Base-by-base conservation (phyloP, 2,888 invertebrate species). In the Drosophila tanythrix region DNA sequence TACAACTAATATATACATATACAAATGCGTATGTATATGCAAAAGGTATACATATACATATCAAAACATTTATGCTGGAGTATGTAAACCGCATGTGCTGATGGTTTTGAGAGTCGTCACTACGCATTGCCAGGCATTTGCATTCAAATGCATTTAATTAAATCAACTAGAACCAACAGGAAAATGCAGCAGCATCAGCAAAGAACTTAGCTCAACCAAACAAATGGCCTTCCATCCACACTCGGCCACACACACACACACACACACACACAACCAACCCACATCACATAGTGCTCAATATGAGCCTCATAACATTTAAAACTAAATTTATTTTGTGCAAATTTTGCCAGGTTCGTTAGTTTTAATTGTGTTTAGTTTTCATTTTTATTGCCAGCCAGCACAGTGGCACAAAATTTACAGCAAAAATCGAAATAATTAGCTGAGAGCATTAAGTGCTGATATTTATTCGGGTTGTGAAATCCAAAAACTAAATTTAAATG, bases 81-180 rank as follows among this genome's bases (percentile, higher is more conserved):
- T 71, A 60, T 79, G 81, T 66, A 76, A 78, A 79, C 85, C 83
- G 76, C 83, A 83, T 70, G 69, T 84, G 76, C 71, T 70, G 85
- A 80, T 74, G 80, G 71, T 75, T 77, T 76, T 53, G 64, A 79
- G 71, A 82, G 82, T 74, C 69, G 74, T 52, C 81, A 68, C 66
- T 76, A 79, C 72, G 81, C 76, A 81, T 76, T 85, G 67, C 71
- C 81, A 79, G 83, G 83, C 85, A 87, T 83, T 78, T 90, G 82
- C 83, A 90, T 90, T 88, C 90, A 88, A 90, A 90, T 88, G 82
- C 90, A 87, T 90, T 90, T 90, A 90, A 90, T 90, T 90, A 90
- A 90, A 90, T 90, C 90, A 90, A 88, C 87, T 87, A 81, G 81
- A 81, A 82, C 84, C 84, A 87, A 87, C 81, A 82, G 76, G 74